phyloP scores from a whole-genome alignment of 2,113 vertebrate genomes.

The Megalops atlanticus region DNA sequence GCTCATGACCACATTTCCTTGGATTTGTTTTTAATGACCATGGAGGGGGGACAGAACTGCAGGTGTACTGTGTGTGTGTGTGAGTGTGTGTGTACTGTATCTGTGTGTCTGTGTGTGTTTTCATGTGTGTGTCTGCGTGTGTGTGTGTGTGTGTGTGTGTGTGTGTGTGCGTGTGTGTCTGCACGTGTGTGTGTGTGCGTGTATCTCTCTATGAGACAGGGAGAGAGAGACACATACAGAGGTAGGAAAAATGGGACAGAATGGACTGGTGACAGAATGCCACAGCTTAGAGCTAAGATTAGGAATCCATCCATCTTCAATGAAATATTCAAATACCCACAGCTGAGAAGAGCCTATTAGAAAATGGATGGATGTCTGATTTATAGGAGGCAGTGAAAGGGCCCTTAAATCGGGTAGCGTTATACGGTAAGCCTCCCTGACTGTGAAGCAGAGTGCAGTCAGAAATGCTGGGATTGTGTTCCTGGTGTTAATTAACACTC shows the following conservation, averaged over 20 bases:
- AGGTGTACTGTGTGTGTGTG: not conserved
- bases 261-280: slow-evolving; percentile 65
- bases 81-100: no score
- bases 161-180: not conserved
- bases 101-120: not conserved
- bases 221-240: slow-evolving; percentile 15
- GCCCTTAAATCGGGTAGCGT: slow-evolving; percentile 59
- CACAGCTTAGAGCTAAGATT: slow-evolving; percentile 78
- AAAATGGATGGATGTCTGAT: slow-evolving; percentile 66
- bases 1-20: no score
- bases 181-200: not conserved
- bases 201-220: slow-evolving; percentile 6
- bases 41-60: no score
- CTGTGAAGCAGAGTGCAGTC: not conserved
- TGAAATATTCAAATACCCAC: slow-evolving; percentile 77
- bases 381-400: slow-evolving; percentile 64
- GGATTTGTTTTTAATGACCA: no score
- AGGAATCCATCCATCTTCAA: slow-evolving; percentile 79
- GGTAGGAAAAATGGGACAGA: not conserved
- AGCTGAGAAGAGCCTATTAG: slow-evolving; percentile 62
- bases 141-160: not conserved
- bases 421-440: not conserved
- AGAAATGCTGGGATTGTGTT: not conserved
- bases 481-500: not conserved
- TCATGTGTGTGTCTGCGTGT: slow-evolving; percentile 9